Evolutionary conservation across 2,797 vertebrate genomes (phyloP).

Genomic region (Paramormyrops hopkinsi): DNA sequence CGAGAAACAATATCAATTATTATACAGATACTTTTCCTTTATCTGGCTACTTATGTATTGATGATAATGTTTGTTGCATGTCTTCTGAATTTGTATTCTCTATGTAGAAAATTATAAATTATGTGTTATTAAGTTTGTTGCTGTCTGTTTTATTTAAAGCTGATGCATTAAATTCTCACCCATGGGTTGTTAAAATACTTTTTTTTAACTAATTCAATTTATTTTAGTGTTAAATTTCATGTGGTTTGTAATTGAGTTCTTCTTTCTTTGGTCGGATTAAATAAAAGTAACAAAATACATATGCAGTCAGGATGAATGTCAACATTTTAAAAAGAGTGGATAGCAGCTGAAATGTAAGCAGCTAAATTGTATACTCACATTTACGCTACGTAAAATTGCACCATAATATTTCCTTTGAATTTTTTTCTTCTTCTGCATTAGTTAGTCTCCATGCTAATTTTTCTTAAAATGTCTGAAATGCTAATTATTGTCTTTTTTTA

Average conservation of each 20-base stretch:
- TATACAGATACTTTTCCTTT: not conserved
- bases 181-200: not conserved
- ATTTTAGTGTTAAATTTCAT: not conserved
- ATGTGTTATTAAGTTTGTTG: not conserved
- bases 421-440: not conserved
- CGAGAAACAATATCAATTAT: not conserved
- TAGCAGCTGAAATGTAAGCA: not conserved
- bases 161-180: not conserved
- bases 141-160: not conserved
- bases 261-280: not conserved
- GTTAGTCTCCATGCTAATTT: not conserved
- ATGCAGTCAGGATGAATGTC: not conserved
- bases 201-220: not conserved
- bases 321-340: not conserved
- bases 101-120: too few relatives aligned
- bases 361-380: not conserved
- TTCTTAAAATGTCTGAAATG: not conserved
- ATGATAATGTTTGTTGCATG: too few relatives aligned
- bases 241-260: not conserved
- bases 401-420: not conserved
- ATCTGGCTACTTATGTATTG: not conserved
- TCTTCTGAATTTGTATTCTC: too few relatives aligned
- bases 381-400: not conserved
- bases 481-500: not conserved
- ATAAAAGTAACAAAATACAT: not conserved